Percentiles rank a stretch among this genome's conserved stretches.
phyloP scores from a whole-genome alignment of 2,113 vertebrate species.

The Melospiza georgiana region DNA sequence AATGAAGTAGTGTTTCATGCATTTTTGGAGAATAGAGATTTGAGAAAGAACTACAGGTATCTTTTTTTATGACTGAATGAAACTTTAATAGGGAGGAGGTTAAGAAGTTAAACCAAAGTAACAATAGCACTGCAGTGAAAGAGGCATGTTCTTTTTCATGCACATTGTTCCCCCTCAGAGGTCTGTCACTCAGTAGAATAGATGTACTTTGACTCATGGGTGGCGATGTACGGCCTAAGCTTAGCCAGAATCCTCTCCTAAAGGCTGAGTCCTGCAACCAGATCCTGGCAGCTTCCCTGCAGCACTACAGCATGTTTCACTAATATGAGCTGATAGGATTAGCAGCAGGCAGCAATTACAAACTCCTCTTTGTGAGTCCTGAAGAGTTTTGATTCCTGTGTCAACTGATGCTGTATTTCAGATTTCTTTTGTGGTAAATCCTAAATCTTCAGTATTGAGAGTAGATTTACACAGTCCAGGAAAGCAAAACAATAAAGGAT shows the following conservation, averaged over 20 bases:
- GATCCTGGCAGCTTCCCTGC: constrained; percentile 59
- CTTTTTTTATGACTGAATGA: constrained; percentile 27
- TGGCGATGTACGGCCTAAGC: constrained; percentile 68
- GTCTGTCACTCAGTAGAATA: constrained; percentile 74
- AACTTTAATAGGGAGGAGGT: constrained; percentile 64
- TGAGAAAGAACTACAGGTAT: constrained; percentile 24
- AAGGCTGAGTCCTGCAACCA: constrained; percentile 64
- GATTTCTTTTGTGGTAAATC: constrained; percentile 26
- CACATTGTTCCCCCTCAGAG: constrained; percentile 49
- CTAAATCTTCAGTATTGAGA: neutral
- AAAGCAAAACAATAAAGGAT: neutral
- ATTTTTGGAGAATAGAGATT: neutral
- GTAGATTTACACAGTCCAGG: neutral
- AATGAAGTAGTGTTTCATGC: neutral
- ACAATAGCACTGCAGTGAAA: constrained; percentile 69
- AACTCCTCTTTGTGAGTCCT: constrained; percentile 58
- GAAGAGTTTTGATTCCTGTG: constrained; percentile 65
- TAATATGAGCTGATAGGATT: constrained; percentile 70
- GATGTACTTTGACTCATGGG: constrained; percentile 76
- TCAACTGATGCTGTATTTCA: constrained; percentile 60
- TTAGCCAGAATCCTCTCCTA: constrained; percentile 71
- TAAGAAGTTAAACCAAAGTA: constrained; percentile 77
- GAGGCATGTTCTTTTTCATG: constrained; percentile 69
- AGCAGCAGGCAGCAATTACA: constrained; percentile 74
- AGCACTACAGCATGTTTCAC: constrained; percentile 50